These are phyloP conservation scores for Sebastiscus albofasciatus DNA, from an alignment of 2,797 vertebrate species.

Conservation along the genomic window DNA sequence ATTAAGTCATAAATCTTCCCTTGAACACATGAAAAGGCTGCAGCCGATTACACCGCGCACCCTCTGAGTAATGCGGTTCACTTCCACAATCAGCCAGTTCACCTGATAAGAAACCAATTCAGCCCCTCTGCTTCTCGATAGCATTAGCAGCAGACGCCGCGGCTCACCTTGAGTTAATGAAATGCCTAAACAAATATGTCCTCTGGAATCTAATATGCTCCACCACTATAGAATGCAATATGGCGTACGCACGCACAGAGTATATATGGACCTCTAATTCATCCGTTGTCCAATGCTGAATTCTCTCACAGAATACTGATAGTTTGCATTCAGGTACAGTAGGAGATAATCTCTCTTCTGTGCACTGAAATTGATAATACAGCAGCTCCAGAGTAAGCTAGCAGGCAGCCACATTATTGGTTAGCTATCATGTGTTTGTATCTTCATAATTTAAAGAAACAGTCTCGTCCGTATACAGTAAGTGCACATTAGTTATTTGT, in stretches of 20 bases:
- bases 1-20: slow-evolving; percentile 86
- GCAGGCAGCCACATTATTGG: neutral
- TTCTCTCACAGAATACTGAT: slow-evolving; percentile 48
- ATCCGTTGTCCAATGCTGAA: slow-evolving; percentile 37
- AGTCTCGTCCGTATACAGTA: neutral
- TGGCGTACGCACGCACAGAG: neutral
- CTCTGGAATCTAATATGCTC: slow-evolving; percentile 54
- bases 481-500: neutral
- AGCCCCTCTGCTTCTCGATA: slow-evolving; percentile 37
- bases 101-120: slow-evolving; percentile 80
- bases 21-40: slow-evolving; percentile 67
- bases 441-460: slow-evolving; percentile 11
- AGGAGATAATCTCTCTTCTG: slow-evolving; percentile 45
- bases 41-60: slow-evolving; percentile 55
- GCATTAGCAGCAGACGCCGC: slow-evolving; percentile 47
- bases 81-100: slow-evolving; percentile 65
- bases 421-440: slow-evolving; percentile 2
- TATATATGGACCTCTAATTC: slow-evolving; percentile 30
- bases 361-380: slow-evolving; percentile 37
- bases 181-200: slow-evolving; percentile 78
- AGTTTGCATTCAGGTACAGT: slow-evolving; percentile 44
- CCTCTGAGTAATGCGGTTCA: slow-evolving; percentile 66
- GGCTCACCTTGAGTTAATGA: slow-evolving; percentile 80
- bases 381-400: slow-evolving; percentile 2
- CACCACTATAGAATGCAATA: slow-evolving; percentile 29